phyloP scores from a whole-genome alignment of 2,888 invertebrate species.

The Bhutanitis thaidina region DNA sequence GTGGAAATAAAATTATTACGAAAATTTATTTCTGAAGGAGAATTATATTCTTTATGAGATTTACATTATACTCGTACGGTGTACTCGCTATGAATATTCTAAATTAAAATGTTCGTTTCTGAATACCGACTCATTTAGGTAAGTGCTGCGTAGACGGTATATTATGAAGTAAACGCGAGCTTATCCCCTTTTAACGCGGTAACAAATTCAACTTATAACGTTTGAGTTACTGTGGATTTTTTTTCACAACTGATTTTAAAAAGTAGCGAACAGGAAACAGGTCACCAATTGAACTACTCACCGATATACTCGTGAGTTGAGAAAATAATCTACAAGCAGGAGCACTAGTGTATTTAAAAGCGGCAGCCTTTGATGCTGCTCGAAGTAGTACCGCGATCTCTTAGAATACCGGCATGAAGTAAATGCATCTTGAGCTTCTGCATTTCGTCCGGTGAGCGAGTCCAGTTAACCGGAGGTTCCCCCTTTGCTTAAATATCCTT shows the following conservation, averaged over 20 bases:
- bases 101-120: slow-evolving; percentile 16
- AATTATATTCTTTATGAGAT: slow-evolving; percentile 7
- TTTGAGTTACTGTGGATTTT: neutral
- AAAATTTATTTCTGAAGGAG: slow-evolving; percentile 3
- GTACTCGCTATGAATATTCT: slow-evolving; percentile 12
- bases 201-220: neutral
- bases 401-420: too few species aligned
- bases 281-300: too few species aligned
- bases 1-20: neutral
- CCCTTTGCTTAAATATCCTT: too few species aligned
- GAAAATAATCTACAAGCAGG: too few species aligned
- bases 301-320: too few species aligned
- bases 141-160: slow-evolving; percentile 15
- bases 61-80: neutral
- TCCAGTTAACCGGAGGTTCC: too few species aligned
- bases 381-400: too few species aligned
- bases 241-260: neutral
- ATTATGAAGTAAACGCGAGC: neutral
- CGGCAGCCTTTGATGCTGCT: too few species aligned
- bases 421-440: too few species aligned
- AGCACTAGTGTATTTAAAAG: too few species aligned
- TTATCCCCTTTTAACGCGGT: too few species aligned
- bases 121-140: slow-evolving; percentile 14
- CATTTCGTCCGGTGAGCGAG: too few species aligned
- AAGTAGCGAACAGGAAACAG: neutral